Base-by-base conservation (phyloP, 1,140 invertebrate genomes). In the Delia radicum region DNA sequence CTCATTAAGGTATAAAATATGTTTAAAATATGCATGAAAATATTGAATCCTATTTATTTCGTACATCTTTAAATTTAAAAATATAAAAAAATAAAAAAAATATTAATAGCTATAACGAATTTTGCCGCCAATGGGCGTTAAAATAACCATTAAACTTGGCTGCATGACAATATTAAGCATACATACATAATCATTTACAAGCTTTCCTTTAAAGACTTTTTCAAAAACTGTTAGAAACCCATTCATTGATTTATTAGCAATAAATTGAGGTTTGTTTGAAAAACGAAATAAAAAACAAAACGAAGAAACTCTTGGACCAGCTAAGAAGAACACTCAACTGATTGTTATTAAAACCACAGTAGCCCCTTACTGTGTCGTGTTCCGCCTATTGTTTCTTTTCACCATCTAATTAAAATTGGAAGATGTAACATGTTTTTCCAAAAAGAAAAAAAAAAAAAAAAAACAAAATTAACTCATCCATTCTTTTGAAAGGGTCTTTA, bases 51-150 rank as follows among this genome's bases (percentile, higher is more conserved):
- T 63, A 28, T 27, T 63, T 63, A 65, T 65, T 27, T 65, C 28
- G 10, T 27, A 12, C 26, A 15, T 28, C 29, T 65, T 28, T 28
- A 26, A n/a, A 12, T 29, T 65, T 12, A 65, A 18, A 37, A 69
- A 69, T 13, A 33, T n/a, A 28, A 33, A 33, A 29, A 31, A 15
- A 31, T 37, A 33, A 33, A 33, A 31, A 8, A 29, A 8, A 29
- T 67, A 10, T 69, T 69, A 33, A 69, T 69, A 33, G 21, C 65
- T 69, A 31, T 33, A 69, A 69, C 65, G 65, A 69, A 69, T 69
- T 69, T 69, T 33, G 65, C 65, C 65, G 65, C 31, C 65, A 69
- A 69, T n/a, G 65, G 65, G 65, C 65, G 65, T 69, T 69, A 69
- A 69, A 21, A 69, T 10, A 33, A n/a, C 24, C 29, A 33, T 69